Evolutionary conservation across 2,797 vertebrate species (phyloP), one percentile per base, ranked within the genome.

Genomic region (Epinephelus coioides): DNA sequence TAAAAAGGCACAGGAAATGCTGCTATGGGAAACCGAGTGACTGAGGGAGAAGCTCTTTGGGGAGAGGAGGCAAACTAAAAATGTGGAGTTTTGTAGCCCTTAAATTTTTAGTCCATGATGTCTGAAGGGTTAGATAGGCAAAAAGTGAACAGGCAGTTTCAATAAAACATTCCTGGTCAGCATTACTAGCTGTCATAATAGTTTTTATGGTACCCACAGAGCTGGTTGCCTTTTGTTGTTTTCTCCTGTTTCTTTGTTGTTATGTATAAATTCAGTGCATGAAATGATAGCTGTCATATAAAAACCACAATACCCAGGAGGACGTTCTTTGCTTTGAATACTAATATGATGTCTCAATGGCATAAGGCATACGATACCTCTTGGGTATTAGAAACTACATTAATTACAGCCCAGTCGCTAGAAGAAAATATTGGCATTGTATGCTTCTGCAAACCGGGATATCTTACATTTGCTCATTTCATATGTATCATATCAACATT

Each of bases 1-100:
- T 92, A 87, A 87, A 85, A 85, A 90, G 68, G 75, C 17, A 6
- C 40, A 66, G 77, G 68, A 81, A 81, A 51, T 50, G 80, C 72
- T 83, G 72, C 80, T 46, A 2, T n/a, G 69, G 78, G 64, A 67
- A 72, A 67, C 34, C 8, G 5, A 65, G 61, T 2, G 30, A 63
- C 30, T n/a, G 18, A 72, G 67, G 51, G 66, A 71, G 73, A 73
- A 12, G 53, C 73, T 82, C 84, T 84, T 70, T 3, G 6, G 76
- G 72, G 74, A 74, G 51, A 60, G 14, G 38, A 55, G 73, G 49
- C 40, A 69, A 57, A 78, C 47, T 3, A 14, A 23, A 70, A 62
- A 49, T 2, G 1, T 23, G 19, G 59, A 30, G 30, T 40, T 66
- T 46, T 77, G 43, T 40, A 17, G 21, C 73, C 51, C 38, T 44